Percentiles rank a stretch among this genome's conserved stretches.
phyloP scores from a whole-genome alignment of 2,888 invertebrate genomes.

The Eristalis intricaria region DNA sequence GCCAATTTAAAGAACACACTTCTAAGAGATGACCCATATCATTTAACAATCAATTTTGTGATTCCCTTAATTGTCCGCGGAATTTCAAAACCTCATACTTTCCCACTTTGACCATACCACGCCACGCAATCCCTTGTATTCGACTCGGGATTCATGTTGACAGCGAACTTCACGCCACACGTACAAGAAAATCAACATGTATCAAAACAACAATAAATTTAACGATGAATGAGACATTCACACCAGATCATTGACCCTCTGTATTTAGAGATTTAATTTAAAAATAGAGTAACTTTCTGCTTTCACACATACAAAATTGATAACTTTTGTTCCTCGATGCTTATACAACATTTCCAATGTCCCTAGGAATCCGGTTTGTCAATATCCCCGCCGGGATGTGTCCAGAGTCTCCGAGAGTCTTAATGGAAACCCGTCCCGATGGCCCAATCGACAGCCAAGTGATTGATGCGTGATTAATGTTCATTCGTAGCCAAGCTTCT shows the following conservation, averaged over 20 bases:
- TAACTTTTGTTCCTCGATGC: not conserved
- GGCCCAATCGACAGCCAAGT: constrained; percentile 95
- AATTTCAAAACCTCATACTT: too few relatives aligned
- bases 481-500: constrained; percentile 97
- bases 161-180: too few relatives aligned
- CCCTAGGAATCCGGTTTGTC: constrained; percentile 83
- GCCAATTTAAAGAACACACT: too few relatives aligned
- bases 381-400: constrained; percentile 91
- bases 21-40: too few relatives aligned
- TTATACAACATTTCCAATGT: constrained; percentile 77
- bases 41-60: too few relatives aligned
- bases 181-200: not conserved
- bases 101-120: too few relatives aligned
- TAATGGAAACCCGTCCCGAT: constrained; percentile 91
- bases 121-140: too few relatives aligned
- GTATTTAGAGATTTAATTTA: not conserved
- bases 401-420: constrained; percentile 93
- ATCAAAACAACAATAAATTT: not conserved
- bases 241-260: not conserved
- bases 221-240: not conserved
- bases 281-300: not conserved
- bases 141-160: too few relatives aligned
- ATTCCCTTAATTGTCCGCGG: too few relatives aligned
- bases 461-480: constrained; percentile 95
- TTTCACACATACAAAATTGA: not conserved